These are phyloP conservation scores for Anastrepha ludens DNA, from an alignment of 1,140 invertebrate genomes.

Conservation along the genomic window DNA sequence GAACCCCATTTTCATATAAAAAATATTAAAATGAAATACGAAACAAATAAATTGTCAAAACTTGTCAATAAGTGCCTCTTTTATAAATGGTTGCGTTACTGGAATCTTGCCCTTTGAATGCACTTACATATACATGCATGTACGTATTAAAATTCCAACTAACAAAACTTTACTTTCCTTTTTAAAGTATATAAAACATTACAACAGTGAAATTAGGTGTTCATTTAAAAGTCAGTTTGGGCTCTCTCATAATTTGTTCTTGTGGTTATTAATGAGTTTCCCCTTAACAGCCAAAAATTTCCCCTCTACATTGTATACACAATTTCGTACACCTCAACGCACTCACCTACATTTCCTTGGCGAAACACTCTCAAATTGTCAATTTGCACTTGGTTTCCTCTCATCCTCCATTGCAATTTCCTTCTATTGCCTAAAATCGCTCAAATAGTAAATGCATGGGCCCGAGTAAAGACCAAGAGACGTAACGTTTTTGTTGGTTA, in stretches of 20 bases:
- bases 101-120: too few species aligned
- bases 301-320: not conserved
- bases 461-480: not conserved
- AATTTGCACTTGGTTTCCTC: not conserved
- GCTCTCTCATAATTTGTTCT: not conserved
- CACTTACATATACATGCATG: too few species aligned
- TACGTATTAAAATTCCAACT: too few species aligned
- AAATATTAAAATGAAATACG: too few species aligned
- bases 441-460: not conserved
- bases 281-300: not conserved
- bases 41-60: too few species aligned
- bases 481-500: not conserved
- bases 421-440: not conserved
- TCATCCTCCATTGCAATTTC: not conserved
- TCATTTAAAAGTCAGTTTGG: too few species aligned
- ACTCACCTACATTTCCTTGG: not conserved
- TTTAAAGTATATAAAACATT: too few species aligned
- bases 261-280: not conserved
- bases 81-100: too few species aligned
- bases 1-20: too few species aligned
- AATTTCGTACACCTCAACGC: not conserved
- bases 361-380: not conserved
- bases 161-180: too few species aligned
- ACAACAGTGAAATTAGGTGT: too few species aligned
- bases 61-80: too few species aligned